Evolutionary conservation across 2,797 vertebrate genomes (phyloP), one percentile per base, ranked within the genome.

Genomic region (Manis pentadactyla): DNA sequence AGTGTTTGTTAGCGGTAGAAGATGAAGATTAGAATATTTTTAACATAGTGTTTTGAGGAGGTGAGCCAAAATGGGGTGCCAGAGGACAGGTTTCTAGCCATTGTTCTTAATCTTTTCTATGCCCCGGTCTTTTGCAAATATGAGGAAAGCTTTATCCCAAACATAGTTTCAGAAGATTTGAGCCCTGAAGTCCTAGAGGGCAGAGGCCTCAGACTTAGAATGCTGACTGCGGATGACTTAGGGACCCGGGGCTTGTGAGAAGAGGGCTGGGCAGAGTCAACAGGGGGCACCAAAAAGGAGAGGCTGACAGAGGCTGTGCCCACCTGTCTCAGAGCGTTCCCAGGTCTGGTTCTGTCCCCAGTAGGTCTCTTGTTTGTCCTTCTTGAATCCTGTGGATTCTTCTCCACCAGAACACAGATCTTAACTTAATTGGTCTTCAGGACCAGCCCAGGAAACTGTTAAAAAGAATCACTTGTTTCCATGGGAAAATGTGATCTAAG

Each of bases 401-500:
- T 18, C 55, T 37, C 39, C 64, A 73, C 39, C 21, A 59, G 59
- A 75, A 81, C 17, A 85, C 18, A 91, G 59, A 81, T 37, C 78
- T 89, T 93, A 66, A 59, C 37, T 74, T 61, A 93, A 81, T 17
- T 53, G 7, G 66, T 13, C 73, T 71, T 85, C 57, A 37, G 46
- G 15, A 29, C 23, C 68, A 83, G 63, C 23, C 34, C 10, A 57
- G 61, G 59, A 95, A 61, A 53, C 37, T 59, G 15, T 66, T 75
- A 66, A 49, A 90, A 77, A 75, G 46, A 95, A 88, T 84, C 57
- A 84, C 49, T 59, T 77, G 39, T 78, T 93, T 87, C 61, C 86
- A 29, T 46, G 18, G 66, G 31, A 82, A 95, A 87, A 73, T 53
- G 53, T 53, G 68, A 75, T 64, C 64, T 87, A 66, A 57, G n/a